These are phyloP conservation scores for Pica pica DNA, from an alignment of 2,113 vertebrate genomes.

Conservation along the genomic window DNA sequence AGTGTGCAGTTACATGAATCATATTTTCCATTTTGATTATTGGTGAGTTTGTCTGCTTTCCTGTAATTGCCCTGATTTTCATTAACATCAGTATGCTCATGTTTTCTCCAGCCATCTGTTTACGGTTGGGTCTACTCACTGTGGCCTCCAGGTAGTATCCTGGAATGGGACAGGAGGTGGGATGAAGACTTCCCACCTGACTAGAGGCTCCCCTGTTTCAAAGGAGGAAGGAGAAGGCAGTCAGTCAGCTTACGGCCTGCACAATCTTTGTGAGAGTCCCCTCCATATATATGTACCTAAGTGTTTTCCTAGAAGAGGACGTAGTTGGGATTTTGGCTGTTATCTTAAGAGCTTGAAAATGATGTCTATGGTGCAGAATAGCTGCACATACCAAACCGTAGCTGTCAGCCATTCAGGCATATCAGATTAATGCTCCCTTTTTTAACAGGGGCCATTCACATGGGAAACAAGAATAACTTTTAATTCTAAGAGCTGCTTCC, in stretches of 20 bases:
- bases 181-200: neutral
- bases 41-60: neutral
- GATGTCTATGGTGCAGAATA: neutral
- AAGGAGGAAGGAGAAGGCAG: neutral
- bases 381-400: neutral
- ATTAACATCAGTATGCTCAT: neutral
- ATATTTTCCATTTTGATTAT: neutral
- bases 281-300: fast-evolving
- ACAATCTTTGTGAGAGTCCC: neutral
- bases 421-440: neutral
- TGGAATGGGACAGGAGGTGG: neutral
- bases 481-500: neutral
- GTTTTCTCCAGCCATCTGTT: neutral
- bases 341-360: neutral
- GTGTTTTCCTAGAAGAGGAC: neutral
- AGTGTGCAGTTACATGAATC: neutral
- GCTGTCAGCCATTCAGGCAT: neutral
- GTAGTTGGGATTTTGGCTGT: neutral
- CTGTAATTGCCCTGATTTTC: neutral
- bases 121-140: neutral
- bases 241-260: neutral
- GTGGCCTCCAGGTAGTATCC: neutral
- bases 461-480: neutral
- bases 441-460: neutral
- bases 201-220: neutral